Percentiles rank a stretch among this genome's conserved stretches.
phyloP scores from a whole-genome alignment of 2,797 vertebrate species.

The Chanos chanos region DNA sequence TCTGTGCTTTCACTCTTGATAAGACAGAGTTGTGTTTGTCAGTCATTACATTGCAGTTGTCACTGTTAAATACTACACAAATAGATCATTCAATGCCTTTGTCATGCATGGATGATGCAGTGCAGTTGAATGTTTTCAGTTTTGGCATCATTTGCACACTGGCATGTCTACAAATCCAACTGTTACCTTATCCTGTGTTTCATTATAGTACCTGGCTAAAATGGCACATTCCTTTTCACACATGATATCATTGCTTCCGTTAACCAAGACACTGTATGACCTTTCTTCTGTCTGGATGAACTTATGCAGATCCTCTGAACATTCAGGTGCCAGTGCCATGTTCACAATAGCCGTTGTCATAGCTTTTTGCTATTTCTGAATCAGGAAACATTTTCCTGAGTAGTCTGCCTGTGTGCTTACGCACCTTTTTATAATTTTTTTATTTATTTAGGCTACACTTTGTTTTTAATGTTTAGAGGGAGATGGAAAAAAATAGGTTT shows the following conservation, averaged over 20 bases:
- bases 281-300: slow-evolving; percentile 25
- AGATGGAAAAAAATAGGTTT: no score
- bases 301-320: slow-evolving; percentile 31
- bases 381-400: slow-evolving; percentile 40
- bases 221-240: slow-evolving; percentile 37
- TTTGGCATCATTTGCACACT: slow-evolving; percentile 37
- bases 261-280: slow-evolving; percentile 22
- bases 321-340: slow-evolving; percentile 33
- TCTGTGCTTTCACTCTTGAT: slow-evolving; percentile 44
- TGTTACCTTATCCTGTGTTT: slow-evolving; percentile 36
- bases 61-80: slow-evolving; percentile 36
- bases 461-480: no score
- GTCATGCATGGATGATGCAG: slow-evolving; percentile 30
- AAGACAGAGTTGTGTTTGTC: slow-evolving; percentile 44
- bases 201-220: slow-evolving; percentile 36
- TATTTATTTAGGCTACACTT: no score
- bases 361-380: slow-evolving; percentile 28
- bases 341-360: slow-evolving; percentile 30
- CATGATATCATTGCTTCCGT: slow-evolving; percentile 33
- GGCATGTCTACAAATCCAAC: slow-evolving; percentile 47
- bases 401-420: slow-evolving; percentile 35
- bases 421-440: no score
- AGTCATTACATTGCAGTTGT: slow-evolving; percentile 44
- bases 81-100: slow-evolving; percentile 39
- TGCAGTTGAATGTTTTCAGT: slow-evolving; percentile 38